Evolutionary conservation across 2,888 invertebrate genomes (phyloP).

Genomic region (Eutolmus rufibarbis): DNA sequence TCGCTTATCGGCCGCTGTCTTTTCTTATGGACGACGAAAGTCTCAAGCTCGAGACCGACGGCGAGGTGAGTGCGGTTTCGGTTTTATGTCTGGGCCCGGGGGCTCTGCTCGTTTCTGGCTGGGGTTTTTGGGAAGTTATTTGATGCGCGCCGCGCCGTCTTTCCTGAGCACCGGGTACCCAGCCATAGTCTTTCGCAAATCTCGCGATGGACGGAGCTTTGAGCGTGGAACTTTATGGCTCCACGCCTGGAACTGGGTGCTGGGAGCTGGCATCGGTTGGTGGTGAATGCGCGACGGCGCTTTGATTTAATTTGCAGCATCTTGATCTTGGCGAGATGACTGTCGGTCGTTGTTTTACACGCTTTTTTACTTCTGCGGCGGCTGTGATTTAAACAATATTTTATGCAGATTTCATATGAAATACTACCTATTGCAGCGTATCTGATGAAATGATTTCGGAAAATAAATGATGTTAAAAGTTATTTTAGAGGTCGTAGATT

Average conservation of each 20-base stretch:
- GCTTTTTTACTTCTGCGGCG: neutral
- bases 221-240: neutral
- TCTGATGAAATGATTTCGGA: too few species aligned
- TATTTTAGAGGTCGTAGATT: too few species aligned
- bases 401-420: too few species aligned
- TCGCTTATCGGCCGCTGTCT: slow-evolving; percentile 23
- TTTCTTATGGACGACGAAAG: slow-evolving; percentile 18
- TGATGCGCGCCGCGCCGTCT: neutral
- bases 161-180: neutral
- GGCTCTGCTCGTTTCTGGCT: neutral
- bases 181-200: neutral
- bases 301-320: neutral
- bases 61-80: neutral
- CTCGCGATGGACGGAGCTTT: neutral
- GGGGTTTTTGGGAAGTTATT: neutral
- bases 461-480: too few species aligned
- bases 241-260: neutral
- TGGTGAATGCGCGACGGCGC: neutral
- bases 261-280: neutral
- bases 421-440: too few species aligned
- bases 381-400: neutral
- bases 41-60: slow-evolving; percentile 5
- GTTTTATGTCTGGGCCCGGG: neutral
- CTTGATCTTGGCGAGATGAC: neutral
- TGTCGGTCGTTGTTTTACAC: neutral